These are phyloP conservation scores for Melanotaenia nigrans DNA, from an alignment of 2,797 vertebrate species.

Conservation along the genomic window DNA sequence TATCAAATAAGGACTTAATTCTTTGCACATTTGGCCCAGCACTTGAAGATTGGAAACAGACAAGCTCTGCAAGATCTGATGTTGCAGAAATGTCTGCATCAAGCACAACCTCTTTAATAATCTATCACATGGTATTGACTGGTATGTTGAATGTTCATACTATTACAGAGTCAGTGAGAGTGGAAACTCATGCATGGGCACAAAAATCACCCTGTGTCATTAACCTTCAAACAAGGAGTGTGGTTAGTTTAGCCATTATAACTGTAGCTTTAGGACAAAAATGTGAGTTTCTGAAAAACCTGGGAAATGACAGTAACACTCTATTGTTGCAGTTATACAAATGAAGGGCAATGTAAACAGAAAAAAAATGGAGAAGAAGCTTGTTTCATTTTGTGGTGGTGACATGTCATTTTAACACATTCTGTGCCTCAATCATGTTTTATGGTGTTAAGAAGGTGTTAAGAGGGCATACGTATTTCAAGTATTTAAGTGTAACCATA, in stretches of 20 bases:
- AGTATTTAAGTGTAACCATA: background rate
- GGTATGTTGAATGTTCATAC: too few species aligned
- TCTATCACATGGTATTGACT: too few species aligned
- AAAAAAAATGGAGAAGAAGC: background rate
- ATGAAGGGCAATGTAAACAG: background rate
- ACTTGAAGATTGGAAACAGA: background rate
- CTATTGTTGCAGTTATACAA: background rate
- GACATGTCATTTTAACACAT: constrained; percentile 7
- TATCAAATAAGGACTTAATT: too few species aligned
- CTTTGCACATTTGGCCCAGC: background rate
- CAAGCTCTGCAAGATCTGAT: background rate
- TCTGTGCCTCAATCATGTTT: background rate
- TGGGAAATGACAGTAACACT: background rate
- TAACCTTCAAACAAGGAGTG: background rate
- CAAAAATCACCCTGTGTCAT: too few species aligned
- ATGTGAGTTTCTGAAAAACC: background rate
- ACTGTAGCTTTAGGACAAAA: too few species aligned
- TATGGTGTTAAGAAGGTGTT: constrained; percentile 7
- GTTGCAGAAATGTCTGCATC: background rate
- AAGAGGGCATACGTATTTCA: constrained; percentile 3
- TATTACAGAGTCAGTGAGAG: too few species aligned
- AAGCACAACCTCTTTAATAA: too few species aligned
- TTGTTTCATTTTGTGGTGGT: background rate
- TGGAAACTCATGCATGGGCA: too few species aligned
- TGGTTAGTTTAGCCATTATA: background rate